phyloP scores from a whole-genome alignment of 2,797 vertebrate species.

The Sebastolobus alascanus region DNA sequence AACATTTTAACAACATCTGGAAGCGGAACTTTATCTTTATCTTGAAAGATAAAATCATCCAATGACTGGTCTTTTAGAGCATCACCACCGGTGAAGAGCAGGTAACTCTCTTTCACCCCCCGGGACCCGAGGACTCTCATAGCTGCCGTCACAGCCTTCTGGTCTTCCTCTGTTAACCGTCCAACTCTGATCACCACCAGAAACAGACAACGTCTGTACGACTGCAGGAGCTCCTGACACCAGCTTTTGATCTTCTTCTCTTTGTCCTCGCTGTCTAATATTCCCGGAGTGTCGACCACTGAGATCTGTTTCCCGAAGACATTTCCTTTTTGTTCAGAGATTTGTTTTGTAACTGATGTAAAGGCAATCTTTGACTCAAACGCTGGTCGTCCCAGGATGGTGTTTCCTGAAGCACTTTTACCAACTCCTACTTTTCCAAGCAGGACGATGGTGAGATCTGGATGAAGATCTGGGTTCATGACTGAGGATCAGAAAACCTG shows the following conservation, averaged over 20 bases:
- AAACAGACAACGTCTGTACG: not conserved
- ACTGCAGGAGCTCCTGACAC: not conserved
- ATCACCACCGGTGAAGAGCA: slow-evolving; percentile 40
- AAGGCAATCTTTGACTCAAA: not conserved
- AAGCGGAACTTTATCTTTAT: not conserved
- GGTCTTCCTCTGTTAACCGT: slow-evolving; percentile 20
- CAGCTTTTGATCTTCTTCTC: not conserved
- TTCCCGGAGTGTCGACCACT: not conserved
- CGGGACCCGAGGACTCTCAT: not conserved
- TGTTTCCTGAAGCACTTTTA: slow-evolving; percentile 24
- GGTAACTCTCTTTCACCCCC: not conserved
- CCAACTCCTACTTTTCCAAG: slow-evolving; percentile 41
- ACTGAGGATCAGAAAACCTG: not conserved
- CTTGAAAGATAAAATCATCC: not conserved
- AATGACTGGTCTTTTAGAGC: not conserved
- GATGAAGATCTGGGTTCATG: not conserved
- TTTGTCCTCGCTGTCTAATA: not conserved
- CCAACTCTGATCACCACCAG: not conserved
- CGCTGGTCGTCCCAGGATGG: slow-evolving; percentile 3
- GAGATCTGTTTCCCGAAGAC: slow-evolving; percentile 7
- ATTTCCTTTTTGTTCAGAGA: rapidly evolving
- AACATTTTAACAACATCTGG: not conserved
- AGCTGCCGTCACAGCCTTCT: not conserved
- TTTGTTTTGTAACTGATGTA: rapidly evolving
- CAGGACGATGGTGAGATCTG: slow-evolving; percentile 36